These are phyloP conservation scores for Gnathonemus longibarbis DNA, from an alignment of 2,113 vertebrate genomes.

Conservation along the genomic window DNA sequence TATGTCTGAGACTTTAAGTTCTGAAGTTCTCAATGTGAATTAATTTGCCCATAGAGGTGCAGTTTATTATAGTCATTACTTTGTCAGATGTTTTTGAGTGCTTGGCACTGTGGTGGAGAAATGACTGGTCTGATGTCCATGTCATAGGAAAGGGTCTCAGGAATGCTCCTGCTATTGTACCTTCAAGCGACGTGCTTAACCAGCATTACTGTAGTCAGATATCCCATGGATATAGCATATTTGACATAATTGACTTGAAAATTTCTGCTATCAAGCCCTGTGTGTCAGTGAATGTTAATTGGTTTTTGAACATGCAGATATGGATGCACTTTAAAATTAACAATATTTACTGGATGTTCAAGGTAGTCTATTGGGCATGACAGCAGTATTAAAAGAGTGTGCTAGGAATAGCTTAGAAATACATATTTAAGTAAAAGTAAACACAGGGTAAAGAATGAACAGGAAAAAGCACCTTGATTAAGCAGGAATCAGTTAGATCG, in stretches of 20 bases:
- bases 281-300: neutral
- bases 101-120: neutral
- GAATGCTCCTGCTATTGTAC: neutral
- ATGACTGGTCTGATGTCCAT: neutral
- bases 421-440: neutral
- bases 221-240: neutral
- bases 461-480: neutral
- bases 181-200: neutral
- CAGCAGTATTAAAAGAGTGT: neutral
- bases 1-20: neutral
- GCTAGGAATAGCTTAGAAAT: neutral
- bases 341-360: neutral
- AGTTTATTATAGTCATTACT: neutral
- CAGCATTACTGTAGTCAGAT: neutral
- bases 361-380: neutral
- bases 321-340: neutral
- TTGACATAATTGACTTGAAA: no score
- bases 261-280: neutral
- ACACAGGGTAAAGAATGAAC: neutral
- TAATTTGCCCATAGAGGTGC: neutral
- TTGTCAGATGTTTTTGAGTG: neutral
- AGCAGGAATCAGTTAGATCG: neutral
- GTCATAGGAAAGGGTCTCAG: neutral
- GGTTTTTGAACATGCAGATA: neutral
- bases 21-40: slow-evolving; percentile 2